phyloP scores from a whole-genome alignment of 2,113 vertebrate genomes.

The Lophius piscatorius region DNA sequence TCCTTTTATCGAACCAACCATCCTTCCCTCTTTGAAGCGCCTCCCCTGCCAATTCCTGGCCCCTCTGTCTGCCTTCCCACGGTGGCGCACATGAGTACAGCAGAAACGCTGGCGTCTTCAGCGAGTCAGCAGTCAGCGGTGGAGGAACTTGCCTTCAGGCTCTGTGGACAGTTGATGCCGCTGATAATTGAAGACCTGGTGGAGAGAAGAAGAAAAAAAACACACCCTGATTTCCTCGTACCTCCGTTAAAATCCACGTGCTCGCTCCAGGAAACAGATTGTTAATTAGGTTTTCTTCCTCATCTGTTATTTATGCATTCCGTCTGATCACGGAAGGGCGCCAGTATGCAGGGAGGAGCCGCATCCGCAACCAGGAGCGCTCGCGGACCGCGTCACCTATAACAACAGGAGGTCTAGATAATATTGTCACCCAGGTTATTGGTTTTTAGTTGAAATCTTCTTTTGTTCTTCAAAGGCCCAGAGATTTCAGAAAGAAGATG shows the following conservation, averaged over 20 bases:
- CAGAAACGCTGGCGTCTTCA: slow-evolving; percentile 21
- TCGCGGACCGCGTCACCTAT: not conserved
- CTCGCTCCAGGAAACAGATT: slow-evolving; percentile 45
- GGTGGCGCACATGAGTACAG: slow-evolving; percentile 8
- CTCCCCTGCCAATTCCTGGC: no score
- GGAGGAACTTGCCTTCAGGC: slow-evolving; percentile 20
- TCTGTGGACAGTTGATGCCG: slow-evolving; percentile 2
- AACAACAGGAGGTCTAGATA: not conserved
- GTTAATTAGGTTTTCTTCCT: slow-evolving; percentile 60
- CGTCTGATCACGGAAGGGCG: slow-evolving; percentile 54
- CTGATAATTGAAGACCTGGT: slow-evolving; percentile 54
- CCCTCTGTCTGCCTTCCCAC: not conserved
- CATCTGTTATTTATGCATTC: slow-evolving; percentile 73
- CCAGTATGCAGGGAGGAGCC: slow-evolving; percentile 35
- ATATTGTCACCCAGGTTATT: slow-evolving; percentile 5
- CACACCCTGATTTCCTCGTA: slow-evolving; percentile 8
- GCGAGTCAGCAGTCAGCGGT: slow-evolving; percentile 45
- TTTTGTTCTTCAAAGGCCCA: not conserved
- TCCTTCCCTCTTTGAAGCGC: slow-evolving; percentile 39
- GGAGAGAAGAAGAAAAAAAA: not conserved
- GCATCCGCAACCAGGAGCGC: slow-evolving; percentile 26
- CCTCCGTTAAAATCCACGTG: slow-evolving; percentile 31
- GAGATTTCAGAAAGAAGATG: not conserved
- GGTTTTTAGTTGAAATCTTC: slow-evolving; percentile 15
- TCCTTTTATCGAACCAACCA: not conserved